Base-by-base conservation (phyloP, 2,113 vertebrate genomes). In the Syngnathus floridae region DNA sequence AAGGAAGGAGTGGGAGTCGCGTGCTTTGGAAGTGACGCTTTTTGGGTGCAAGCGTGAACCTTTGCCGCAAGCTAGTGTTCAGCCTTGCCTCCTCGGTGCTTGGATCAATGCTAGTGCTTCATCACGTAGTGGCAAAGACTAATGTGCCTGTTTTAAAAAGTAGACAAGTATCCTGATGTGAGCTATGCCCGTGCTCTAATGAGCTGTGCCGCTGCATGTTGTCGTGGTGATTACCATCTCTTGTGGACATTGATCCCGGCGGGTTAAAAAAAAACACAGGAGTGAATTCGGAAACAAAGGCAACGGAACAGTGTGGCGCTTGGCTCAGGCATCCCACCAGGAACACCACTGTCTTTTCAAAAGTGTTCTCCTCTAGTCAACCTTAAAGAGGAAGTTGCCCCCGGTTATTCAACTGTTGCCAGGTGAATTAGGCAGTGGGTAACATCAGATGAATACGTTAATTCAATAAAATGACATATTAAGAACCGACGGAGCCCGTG, bases 181-280 rank as follows among this genome's bases (percentile, higher is more conserved):
- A 85, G 81, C 76, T 70, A 77, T 74, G 75, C 73, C 76, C 79
- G 79, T 82, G 77, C 85, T 71, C 84, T 85, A 86, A 87, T 87
- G 86, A 88, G 84, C 69, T 85, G 81, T 80, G 83, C 75, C 76
- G 69, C 67, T 22, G 78, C 79, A 80, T 83, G 81, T 82, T 80
- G 81, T 72, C 12, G 61, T 69, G 73, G 80, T 81, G 78, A 87
- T 89, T 85, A 86, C 74, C 75, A 74, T 84, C 71, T 83, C 71
- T 62, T 77, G 67, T 80, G 79, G 82, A 73, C 76, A 87, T 79
- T 83, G 84, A 88, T 86, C 77, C 49, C 62, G 72, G 64, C 69
- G 36, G 54, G 76, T 66, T 64, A 55, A 61, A 81, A 49, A 49
- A 48, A 16, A 46, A 46, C 70, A 61, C 57, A 62, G 70, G 74